Evolutionary conservation across 2,113 vertebrate genomes (phyloP).

Genomic region (Tangachromis dhanisi): DNA sequence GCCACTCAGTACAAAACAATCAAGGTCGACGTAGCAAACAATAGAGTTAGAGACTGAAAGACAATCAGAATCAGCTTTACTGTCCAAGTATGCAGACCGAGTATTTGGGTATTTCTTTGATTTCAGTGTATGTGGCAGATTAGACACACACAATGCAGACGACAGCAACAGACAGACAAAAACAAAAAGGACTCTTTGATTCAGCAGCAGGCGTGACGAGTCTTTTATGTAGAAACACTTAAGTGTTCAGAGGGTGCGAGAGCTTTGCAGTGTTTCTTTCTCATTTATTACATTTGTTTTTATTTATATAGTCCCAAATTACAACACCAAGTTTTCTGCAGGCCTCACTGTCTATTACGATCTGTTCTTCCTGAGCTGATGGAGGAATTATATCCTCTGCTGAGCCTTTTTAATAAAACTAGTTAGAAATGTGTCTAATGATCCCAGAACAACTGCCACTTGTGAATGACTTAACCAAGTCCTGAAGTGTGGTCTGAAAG

Average conservation of each 20-base stretch:
- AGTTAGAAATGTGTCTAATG: not conserved
- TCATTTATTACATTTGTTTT: not conserved
- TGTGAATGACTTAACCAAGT: not conserved
- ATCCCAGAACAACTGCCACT: rapidly evolving
- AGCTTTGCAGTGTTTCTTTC: not conserved
- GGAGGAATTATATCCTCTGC: not conserved
- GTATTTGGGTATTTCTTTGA: not conserved
- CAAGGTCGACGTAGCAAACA: not conserved
- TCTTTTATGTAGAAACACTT: not conserved
- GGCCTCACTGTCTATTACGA: not conserved
- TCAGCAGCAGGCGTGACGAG: not conserved
- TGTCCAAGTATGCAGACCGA: not conserved
- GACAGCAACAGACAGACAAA: not conserved
- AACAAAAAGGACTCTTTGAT: not conserved
- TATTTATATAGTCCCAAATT: not conserved
- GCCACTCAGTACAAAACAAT: not conserved
- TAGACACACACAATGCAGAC: not conserved
- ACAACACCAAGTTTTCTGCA: not conserved
- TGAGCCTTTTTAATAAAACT: not conserved
- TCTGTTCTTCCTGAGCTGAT: not conserved
- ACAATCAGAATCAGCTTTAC: not conserved
- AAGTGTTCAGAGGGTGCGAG: not conserved
- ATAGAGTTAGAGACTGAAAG: rapidly evolving
- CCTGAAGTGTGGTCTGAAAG: not conserved
- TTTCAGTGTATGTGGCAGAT: not conserved